Evolutionary conservation across 1,140 invertebrate genomes (phyloP).

Genomic region (Eupeodes corollae): DNA sequence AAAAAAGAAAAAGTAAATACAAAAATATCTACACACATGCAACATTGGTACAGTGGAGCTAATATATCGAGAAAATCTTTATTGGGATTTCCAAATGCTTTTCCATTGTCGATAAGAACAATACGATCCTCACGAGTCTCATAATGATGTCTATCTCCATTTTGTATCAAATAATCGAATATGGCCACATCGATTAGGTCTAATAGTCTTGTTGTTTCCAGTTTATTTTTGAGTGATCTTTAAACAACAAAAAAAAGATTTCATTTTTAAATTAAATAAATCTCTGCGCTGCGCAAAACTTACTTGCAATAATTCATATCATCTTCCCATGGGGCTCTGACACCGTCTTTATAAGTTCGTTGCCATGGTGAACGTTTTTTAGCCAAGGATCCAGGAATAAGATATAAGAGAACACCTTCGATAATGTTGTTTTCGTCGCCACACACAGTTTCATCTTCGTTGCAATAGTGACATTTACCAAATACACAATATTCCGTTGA

Average conservation of each 20-base stretch:
- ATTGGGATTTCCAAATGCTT: slow-evolving; percentile 78
- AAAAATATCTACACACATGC: slow-evolving; percentile 52
- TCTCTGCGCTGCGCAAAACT: slow-evolving; percentile 1
- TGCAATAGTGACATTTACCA: slow-evolving; percentile 84
- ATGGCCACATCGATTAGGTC: slow-evolving; percentile 80
- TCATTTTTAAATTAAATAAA: not conserved
- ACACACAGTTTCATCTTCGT: slow-evolving; percentile 68
- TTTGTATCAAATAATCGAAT: slow-evolving; percentile 90
- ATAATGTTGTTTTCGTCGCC: slow-evolving; percentile 52
- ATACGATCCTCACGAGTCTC: slow-evolving; percentile 68
- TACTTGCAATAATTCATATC: slow-evolving; percentile 67
- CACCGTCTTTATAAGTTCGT: slow-evolving; percentile 68
- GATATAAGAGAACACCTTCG: slow-evolving; percentile 76
- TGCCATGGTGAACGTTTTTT: slow-evolving; percentile 77
- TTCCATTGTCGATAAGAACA: slow-evolving; percentile 85
- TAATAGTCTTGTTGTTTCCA: slow-evolving; percentile 52
- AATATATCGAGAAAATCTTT: slow-evolving; percentile 76
- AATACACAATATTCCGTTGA: slow-evolving; percentile 61
- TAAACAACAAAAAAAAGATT: slow-evolving; percentile 3
- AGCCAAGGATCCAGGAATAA: slow-evolving; percentile 59
- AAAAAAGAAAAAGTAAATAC: slow-evolving; percentile 7
- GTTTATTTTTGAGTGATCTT: slow-evolving; percentile 42
- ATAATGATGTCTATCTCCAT: slow-evolving; percentile 89
- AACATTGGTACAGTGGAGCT: slow-evolving; percentile 82
- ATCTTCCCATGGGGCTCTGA: slow-evolving; percentile 67